Evolutionary conservation across 2,888 invertebrate genomes (phyloP).

Genomic region (Latrodectus elegans): DNA sequence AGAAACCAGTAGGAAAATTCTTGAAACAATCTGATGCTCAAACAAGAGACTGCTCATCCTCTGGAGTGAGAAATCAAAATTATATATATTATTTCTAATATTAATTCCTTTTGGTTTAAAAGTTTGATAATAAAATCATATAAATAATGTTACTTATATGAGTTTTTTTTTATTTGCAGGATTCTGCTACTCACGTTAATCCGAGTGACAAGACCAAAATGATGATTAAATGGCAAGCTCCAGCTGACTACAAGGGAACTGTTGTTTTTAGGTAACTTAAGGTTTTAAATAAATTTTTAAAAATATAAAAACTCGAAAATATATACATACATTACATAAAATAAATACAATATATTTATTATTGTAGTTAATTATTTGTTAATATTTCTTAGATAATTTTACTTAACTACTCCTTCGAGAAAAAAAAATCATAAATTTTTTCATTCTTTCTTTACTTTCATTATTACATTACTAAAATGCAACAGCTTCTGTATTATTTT

Average conservation of each 20-base stretch:
- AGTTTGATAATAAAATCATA: neutral
- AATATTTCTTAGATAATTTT: no score
- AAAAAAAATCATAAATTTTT: no score
- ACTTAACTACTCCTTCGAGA: no score
- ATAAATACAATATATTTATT: no score
- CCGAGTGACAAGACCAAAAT: conserved; percentile 21
- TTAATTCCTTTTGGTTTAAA: neutral
- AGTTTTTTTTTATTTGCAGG: conserved; percentile 32
- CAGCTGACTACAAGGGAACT: conserved; percentile 22
- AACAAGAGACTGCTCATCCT: conserved; percentile 33
- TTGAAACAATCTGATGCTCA: conserved; percentile 22
- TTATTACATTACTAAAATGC: no score
- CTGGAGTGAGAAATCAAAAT: conserved; percentile 26
- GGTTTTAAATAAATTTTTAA: neutral
- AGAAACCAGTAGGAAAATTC: conserved; percentile 43
- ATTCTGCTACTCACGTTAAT: conserved; percentile 37
- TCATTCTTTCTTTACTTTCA: no score
- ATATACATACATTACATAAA: no score
- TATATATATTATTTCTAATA: neutral
- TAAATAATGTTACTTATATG: neutral
- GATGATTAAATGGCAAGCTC: conserved; percentile 47
- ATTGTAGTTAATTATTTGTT: no score
- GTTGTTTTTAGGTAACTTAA: conserved; percentile 42
- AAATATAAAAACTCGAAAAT: no score
- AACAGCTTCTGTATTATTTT: no score